A percentile compares a stretch with the other conserved stretches of the same genome.
phyloP scores from a whole-genome alignment of 2,797 vertebrate species.

The Hoplostethus atlanticus region DNA sequence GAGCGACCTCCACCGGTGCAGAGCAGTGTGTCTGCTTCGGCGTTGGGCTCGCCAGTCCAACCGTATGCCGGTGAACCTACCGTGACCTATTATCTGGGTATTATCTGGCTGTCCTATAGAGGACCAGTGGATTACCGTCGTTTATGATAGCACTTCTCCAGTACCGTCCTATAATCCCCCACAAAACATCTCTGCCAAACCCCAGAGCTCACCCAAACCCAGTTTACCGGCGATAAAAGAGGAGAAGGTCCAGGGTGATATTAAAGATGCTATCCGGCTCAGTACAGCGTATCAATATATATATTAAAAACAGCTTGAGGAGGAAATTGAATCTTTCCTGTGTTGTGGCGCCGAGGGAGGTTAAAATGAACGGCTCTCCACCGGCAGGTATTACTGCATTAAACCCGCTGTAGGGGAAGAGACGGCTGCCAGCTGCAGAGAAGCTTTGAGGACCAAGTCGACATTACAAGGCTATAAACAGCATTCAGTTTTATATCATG shows the following conservation, averaged over 20 bases:
- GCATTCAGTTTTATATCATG: not conserved
- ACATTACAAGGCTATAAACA: conserved; percentile 12
- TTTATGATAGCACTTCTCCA: conserved; percentile 45
- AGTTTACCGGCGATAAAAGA: conserved; percentile 33
- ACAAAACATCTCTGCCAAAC: conserved; percentile 39
- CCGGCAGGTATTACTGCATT: not conserved
- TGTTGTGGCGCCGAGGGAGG: not conserved
- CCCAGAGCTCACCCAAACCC: conserved; percentile 34
- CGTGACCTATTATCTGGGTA: conserved; percentile 24
- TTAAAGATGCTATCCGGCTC: conserved; percentile 11
- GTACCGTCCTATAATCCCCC: conserved; percentile 30
- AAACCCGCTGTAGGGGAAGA: not conserved
- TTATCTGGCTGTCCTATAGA: conserved; percentile 26
- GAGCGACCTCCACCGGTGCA: no score
- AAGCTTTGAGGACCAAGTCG: not conserved
- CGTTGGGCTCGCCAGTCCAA: no score
- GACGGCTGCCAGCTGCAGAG: not conserved
- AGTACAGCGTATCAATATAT: conserved; percentile 33
- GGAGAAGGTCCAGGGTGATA: conserved; percentile 26
- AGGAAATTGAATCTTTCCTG: conserved; percentile 30
- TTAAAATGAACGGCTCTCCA: conserved; percentile 28
- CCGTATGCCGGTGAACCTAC: conserved; percentile 16
- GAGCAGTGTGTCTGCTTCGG: not conserved
- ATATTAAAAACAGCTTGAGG: conserved; percentile 25
- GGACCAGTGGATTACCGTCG: conserved; percentile 44